phyloP scores from a whole-genome alignment of 2,113 vertebrate genomes.

The Epinephelus cyanopodus region DNA sequence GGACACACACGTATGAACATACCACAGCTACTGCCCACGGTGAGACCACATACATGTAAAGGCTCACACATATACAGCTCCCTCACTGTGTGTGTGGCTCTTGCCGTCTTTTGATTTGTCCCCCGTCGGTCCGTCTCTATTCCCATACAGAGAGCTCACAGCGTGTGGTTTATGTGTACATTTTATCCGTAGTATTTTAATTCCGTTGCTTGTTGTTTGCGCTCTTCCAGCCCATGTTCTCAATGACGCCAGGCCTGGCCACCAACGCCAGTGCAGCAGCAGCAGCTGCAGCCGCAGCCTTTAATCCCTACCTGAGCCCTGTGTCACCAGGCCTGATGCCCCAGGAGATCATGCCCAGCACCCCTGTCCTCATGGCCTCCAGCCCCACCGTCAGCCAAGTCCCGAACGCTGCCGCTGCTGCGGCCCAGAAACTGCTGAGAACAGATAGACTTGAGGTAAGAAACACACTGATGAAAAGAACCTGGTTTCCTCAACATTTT shows the following conservation, averaged over 20 bases:
- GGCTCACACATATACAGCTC: conserved; percentile 28
- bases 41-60: conserved; percentile 56
- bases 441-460: conserved; percentile 97
- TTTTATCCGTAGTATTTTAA: conserved; percentile 23
- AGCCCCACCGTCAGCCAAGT: conserved; percentile 89
- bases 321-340: conserved; percentile 96
- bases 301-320: conserved; percentile 98
- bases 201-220: conserved; percentile 25
- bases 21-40: conserved; percentile 67
- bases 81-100: conserved; percentile 23
- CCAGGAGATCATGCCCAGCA: conserved; percentile 92
- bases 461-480: neutral
- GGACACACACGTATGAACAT: conserved; percentile 67
- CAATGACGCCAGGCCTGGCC: conserved; percentile 93
- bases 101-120: neutral
- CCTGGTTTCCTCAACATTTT: neutral
- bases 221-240: conserved; percentile 93
- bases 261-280: conserved; percentile 85
- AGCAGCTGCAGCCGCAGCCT: conserved; percentile 91
- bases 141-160: neutral
- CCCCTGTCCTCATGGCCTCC: conserved; percentile 93
- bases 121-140: conserved; percentile 12
- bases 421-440: conserved; percentile 96
- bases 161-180: neutral
- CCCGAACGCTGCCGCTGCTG: conserved; percentile 90